These are phyloP conservation scores for Pipra filicauda DNA, from an alignment of 2,113 vertebrate species.

Conservation along the genomic window DNA sequence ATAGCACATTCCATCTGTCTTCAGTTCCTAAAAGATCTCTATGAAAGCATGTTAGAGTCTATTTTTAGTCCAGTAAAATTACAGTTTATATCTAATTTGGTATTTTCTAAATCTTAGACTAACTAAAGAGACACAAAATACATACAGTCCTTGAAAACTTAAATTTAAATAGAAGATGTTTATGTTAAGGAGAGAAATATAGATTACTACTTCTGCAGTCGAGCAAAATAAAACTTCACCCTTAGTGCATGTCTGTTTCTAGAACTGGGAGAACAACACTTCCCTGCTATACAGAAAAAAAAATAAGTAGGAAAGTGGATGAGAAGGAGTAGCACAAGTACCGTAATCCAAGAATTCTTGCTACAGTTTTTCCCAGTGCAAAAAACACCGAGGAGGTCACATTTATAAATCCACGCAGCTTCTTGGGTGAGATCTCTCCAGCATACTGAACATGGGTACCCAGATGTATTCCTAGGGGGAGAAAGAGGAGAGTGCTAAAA, in stretches of 20 bases:
- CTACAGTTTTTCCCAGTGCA: constrained; percentile 74
- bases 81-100: not conserved
- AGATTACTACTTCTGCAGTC: not conserved
- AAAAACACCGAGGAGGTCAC: constrained; percentile 69
- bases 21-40: constrained; percentile 85
- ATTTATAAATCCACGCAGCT: constrained; percentile 74
- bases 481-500: not conserved
- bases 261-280: not conserved
- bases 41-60: not conserved
- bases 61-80: not conserved
- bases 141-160: not conserved
- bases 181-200: not conserved
- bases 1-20: constrained; percentile 80
- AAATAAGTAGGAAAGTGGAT: not conserved
- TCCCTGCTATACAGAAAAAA: not conserved
- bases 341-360: constrained; percentile 78
- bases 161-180: not conserved
- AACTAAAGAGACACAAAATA: not conserved
- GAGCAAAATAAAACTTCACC: not conserved
- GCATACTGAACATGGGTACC: constrained; percentile 75
- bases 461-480: constrained; percentile 68
- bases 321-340: constrained; percentile 6
- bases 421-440: constrained; percentile 78
- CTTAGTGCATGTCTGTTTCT: not conserved
- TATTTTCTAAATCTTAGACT: not conserved